Evolutionary conservation across 2,888 invertebrate genomes (phyloP), one percentile per base, ranked within the genome.

Genomic region (Eupithecia insigniata): DNA sequence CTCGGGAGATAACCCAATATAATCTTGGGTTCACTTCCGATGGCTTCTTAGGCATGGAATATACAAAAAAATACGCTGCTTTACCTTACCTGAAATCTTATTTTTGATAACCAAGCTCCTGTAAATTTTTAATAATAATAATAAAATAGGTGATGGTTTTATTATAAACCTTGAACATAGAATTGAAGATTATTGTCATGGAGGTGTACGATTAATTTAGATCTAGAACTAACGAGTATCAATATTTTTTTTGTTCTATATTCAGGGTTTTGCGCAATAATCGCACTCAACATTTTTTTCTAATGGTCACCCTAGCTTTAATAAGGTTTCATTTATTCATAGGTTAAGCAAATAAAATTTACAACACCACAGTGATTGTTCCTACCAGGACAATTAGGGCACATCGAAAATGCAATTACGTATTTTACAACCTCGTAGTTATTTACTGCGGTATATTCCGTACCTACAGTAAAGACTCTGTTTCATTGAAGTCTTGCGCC

Each of bases 1-100:
- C 86, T 83, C 84, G 61, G 67, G 85, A 84, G 86, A 84, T 84
- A 84, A 81, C 80, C 80, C 84, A 82, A 85, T 86, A 85, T 81
- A 78, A 36, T 22, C 62, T 62, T 62, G 36, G 14, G 79, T 74
- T 79, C 76, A 72, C 76, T 82, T 82, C 82, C 78, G 79, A 78
- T 71, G 65, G 70, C 36, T 22, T 64, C 22, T 14, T 36, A 62
- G 12, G n/a, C n/a, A 30, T 30, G 28, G 26, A 28, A 30, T 60
- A 30, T 28, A 60, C 18, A 18, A 60, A 60, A 60, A 30, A 18
- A 18, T 30, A 7, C 1, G 16, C 60, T 60, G 2, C 28, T 30
- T 0, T 60, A 12, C 22, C 2, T 51, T 51, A 51, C n/a, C 6
- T 22, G 5, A 43, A n/a, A n/a, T n/a, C n/a, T n/a, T n/a, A n/a